Base-by-base conservation (phyloP, 2,797 vertebrate genomes). In the Aeoliscus strigatus region DNA sequence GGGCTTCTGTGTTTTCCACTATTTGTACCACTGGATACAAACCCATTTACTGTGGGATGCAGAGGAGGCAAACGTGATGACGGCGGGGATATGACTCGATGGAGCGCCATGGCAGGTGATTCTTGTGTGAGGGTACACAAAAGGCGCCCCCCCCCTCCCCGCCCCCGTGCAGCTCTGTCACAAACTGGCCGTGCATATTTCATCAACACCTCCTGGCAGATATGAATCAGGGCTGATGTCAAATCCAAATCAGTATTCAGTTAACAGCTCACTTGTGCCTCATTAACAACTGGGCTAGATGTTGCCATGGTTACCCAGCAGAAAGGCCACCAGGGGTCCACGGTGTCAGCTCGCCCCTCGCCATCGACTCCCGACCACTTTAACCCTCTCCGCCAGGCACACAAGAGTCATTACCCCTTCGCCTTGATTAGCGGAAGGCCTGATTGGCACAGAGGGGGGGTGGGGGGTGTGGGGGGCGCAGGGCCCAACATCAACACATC, bases 201-300 rank as follows among this genome's bases (percentile, higher is more conserved):
- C 65, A 77, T 62, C 62, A 54, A 56, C 72, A 66, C 56, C 51
- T 69, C 60, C 66, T 65, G 67, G 73, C 71, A 64, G 64, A 73
- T 68, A 72, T 27, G 42, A 73, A 70, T 71, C 61, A 36, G 52
- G 67, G 55, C 44, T 47, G 68, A 63, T 75, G 80, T 82, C 81
- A 66, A 76, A 80, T 30, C 65, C 39, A 59, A 79, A 83, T 86
- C 77, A 82, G 83, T 80, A 83, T 84, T 81, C 81, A 47, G 74
- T 80, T 81, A 81, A 84, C 76, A 67, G 71, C 78, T 79, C 79
- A 76, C 80, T 76, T 62, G 71, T 70, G 80, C 79, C 80, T 86
- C 79, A 81, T 86, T 86, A 84, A 79, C 65, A 40, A 35, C 65
- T 35, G 51, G 75, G 76, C 74, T 46, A 53, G 62, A 65, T 46